Percentiles rank a stretch among this genome's conserved stretches.
These are phyloP conservation scores for Sitta europaea DNA, from an alignment of 2,113 vertebrate species.

Conservation along the genomic window DNA sequence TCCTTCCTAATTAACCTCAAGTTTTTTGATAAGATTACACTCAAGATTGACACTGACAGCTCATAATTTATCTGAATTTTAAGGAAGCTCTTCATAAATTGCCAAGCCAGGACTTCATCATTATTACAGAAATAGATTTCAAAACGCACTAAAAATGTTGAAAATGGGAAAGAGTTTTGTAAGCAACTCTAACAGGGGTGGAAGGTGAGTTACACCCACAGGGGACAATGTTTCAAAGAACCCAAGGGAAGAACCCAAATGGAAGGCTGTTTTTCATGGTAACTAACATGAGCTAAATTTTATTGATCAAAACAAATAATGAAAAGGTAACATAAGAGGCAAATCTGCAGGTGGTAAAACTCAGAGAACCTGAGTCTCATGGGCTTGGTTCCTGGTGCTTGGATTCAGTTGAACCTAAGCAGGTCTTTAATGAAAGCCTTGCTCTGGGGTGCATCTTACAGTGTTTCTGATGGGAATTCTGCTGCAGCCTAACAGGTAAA, in stretches of 20 bases:
- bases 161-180: neutral
- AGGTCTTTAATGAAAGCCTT: neutral
- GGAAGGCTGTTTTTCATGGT: neutral
- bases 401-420: neutral
- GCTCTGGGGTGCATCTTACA: neutral
- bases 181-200: neutral
- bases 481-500: neutral
- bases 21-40: conserved; percentile 61
- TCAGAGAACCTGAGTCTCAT: neutral
- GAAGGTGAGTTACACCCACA: neutral
- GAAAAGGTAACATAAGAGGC: neutral
- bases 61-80: conserved; percentile 64
- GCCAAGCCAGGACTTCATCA: neutral
- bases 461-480: neutral
- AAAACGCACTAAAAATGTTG: neutral
- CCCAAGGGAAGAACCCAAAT: neutral
- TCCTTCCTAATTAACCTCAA: conserved; percentile 69
- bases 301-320: neutral
- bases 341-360: neutral
- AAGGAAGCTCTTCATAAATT: conserved; percentile 48
- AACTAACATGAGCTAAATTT: neutral
- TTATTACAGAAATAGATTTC: neutral
- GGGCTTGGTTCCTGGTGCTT: neutral
- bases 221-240: neutral
- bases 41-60: conserved; percentile 60